Evolutionary conservation across 2,797 vertebrate genomes (phyloP), one percentile per base, ranked within the genome.

Genomic region (Leptodactylus fallax): DNA sequence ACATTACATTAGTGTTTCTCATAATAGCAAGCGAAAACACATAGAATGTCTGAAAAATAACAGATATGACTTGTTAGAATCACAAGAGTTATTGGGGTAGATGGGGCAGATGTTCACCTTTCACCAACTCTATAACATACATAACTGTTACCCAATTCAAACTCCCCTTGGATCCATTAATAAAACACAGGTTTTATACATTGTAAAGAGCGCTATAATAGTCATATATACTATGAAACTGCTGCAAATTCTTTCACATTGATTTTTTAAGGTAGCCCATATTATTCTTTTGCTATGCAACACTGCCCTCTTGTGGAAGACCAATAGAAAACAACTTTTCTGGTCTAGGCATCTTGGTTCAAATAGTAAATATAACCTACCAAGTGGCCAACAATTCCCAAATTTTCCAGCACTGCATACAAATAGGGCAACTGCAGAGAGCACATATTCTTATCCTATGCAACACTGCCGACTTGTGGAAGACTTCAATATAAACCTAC

Each of bases 261-360:
- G 19, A n/a, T n/a, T n/a, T n/a, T 47, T 0, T 36, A 7, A 9
- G 17, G 49, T 3, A 13, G 17, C 8, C 13, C 14, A 23, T 1
- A 55, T 25, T 0, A 56, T 55, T 8, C 60, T 63, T 60, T 3
- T 65, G 36, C 45, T 83, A 58, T 87, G 13, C 71, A 67, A 74
- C 13, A 58, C 45, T 87, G 86, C 72, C 86, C 80, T 83, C 86
- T 83, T 7, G 47, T 87, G 86, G 71, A 8, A 19, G n/a, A n/a
- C 12, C 13, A 1, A 53, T 6, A 11, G 13, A 7, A 19, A 16
- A 0, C 23, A 55, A 19, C 5, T 36, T n/a, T 63, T 27, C 23
- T 25, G 1, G 27, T 56, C 55, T 1, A 56, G 7, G 12, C 55
- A 81, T 5, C 12, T 21, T 61, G 13, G 4, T n/a, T 19, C 47